phyloP scores from a whole-genome alignment of 2,888 invertebrate species.

The Scaptomyza reducta region DNA sequence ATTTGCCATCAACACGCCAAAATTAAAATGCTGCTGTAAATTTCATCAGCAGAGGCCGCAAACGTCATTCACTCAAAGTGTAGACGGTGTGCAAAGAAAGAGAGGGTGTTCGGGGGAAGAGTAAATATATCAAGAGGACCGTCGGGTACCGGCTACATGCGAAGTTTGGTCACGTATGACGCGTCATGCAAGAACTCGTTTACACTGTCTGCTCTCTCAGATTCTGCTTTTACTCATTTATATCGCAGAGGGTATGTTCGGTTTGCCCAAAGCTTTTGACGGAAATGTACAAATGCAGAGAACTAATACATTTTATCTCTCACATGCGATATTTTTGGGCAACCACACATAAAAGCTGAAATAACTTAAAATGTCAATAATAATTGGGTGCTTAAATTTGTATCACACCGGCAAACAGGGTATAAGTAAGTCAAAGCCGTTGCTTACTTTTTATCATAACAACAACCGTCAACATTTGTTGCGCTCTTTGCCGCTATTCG shows the following conservation, averaged over 20 bases:
- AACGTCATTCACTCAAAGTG: not conserved
- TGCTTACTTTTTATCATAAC: conserved; percentile 37
- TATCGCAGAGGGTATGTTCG: not conserved
- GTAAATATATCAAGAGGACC: conserved; percentile 2
- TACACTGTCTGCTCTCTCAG: conserved; percentile 17
- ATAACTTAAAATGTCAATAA: not conserved
- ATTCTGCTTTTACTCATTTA: not conserved
- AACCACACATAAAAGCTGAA: not conserved
- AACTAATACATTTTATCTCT: not conserved
- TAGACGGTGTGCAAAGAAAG: not conserved
- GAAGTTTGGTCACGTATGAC: conserved; percentile 29
- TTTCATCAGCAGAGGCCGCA: conserved; percentile 46
- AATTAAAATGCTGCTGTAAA: conserved; percentile 51
- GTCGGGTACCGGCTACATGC: conserved; percentile 20
- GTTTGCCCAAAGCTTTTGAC: not conserved
- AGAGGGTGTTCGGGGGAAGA: not conserved
- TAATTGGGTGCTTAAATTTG: not conserved
- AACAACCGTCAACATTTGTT: conserved; percentile 10
- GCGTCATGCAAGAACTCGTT: conserved; percentile 16
- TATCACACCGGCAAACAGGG: not conserved
- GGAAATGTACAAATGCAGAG: not conserved
- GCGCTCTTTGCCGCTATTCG: conserved; percentile 9
- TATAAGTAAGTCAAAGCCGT: conserved; percentile 7
- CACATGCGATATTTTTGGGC: not conserved
- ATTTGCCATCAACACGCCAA: conserved; percentile 46